phyloP scores from a whole-genome alignment of 2,888 invertebrate genomes.

The Phaedon cochleariae region DNA sequence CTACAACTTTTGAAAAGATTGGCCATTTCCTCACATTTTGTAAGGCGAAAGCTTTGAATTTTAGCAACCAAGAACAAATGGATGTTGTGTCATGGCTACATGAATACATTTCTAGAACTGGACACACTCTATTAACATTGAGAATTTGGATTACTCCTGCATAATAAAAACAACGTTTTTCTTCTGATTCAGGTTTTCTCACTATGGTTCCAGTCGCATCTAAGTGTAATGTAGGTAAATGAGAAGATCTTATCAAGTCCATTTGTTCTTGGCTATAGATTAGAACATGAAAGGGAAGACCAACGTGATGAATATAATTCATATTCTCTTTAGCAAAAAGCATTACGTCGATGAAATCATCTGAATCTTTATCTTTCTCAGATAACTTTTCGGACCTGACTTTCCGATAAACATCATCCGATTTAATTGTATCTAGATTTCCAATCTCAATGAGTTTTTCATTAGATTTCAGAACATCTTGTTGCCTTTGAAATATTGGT shows the following conservation, averaged over 20 bases:
- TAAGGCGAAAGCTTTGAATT: slow-evolving; percentile 18
- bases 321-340: slow-evolving; percentile 4
- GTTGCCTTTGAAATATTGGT: slow-evolving; percentile 6
- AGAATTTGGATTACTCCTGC: slow-evolving; percentile 14
- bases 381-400: slow-evolving; percentile 15
- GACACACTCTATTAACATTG: slow-evolving; percentile 6
- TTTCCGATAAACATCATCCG: slow-evolving; percentile 16
- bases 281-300: slow-evolving; percentile 13
- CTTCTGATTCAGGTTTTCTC: slow-evolving; percentile 5
- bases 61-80: slow-evolving; percentile 5
- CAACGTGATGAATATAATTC: slow-evolving; percentile 3
- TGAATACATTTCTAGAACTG: slow-evolving; percentile 14
- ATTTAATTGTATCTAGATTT: slow-evolving; percentile 11
- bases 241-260: slow-evolving; percentile 7
- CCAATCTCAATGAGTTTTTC: background rate
- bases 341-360: slow-evolving; percentile 12
- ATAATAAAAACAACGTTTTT: slow-evolving; percentile 20
- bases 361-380: slow-evolving; percentile 13
- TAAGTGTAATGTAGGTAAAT: slow-evolving; percentile 13
- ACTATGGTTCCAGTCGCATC: slow-evolving; percentile 18
- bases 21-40: slow-evolving; percentile 5
- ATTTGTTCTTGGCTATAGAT: slow-evolving; percentile 17
- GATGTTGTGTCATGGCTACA: slow-evolving; percentile 18
- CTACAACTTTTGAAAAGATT: slow-evolving; percentile 1
- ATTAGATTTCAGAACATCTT: background rate